phyloP scores from a whole-genome alignment of 2,113 vertebrate genomes.

The Sinosuthora webbiana region DNA sequence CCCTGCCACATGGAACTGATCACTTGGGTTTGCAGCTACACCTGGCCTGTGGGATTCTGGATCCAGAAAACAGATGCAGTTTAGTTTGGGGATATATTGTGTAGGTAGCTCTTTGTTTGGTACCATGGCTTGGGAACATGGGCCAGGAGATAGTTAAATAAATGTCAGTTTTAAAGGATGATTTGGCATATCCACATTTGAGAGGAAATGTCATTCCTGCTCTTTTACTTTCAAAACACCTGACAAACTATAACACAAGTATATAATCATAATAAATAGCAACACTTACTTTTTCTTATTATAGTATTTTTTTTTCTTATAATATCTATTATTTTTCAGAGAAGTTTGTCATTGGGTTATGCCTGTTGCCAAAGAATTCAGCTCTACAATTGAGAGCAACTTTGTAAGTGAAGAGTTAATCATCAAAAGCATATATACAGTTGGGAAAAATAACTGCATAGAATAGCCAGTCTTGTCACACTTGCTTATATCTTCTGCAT shows the following conservation, averaged over 20 bases:
- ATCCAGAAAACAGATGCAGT: background rate
- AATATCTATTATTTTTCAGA: background rate
- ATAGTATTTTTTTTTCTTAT: background rate
- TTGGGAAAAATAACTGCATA: background rate
- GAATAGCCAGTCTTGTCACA: background rate
- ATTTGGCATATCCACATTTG: background rate
- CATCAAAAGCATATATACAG: background rate
- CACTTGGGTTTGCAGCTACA: background rate
- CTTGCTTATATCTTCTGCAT: background rate
- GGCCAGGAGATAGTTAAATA: background rate
- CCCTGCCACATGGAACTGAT: background rate
- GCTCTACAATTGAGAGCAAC: background rate
- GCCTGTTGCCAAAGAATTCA: background rate
- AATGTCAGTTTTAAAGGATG: rapidly evolving
- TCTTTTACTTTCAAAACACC: background rate
- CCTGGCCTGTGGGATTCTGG: background rate
- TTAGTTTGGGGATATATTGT: background rate
- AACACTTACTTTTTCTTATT: background rate
- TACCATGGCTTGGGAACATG: background rate
- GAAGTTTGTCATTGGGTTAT: background rate
- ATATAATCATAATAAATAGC: background rate
- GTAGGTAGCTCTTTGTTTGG: background rate
- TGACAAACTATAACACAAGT: background rate
- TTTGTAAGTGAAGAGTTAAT: background rate
- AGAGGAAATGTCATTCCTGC: background rate